Conservation (phyloP, 92 coral and sea anemone genomes). For the Siderastrea radians region DNA sequence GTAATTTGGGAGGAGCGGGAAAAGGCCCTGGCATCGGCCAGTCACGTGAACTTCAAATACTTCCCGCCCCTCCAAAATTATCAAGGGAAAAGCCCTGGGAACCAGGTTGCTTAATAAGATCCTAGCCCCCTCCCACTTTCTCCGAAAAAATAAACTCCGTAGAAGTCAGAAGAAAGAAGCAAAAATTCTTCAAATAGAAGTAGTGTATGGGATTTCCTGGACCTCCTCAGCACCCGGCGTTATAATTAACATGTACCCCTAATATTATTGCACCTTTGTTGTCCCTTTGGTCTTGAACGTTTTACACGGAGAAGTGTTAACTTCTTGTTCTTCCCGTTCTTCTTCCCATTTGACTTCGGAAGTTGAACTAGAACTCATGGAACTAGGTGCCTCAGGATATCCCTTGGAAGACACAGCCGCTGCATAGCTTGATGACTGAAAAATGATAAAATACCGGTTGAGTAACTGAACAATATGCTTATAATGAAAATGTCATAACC, state of each 20-base stretch:
- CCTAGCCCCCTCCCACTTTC: slow-evolving; percentile 13
- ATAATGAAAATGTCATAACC: slow-evolving; percentile 15
- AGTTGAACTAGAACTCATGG: slow-evolving; percentile 5
- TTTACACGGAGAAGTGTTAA: slow-evolving; percentile 11
- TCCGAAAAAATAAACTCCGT: no score
- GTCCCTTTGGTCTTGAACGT: slow-evolving; percentile 16
- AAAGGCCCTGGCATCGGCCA: no score
- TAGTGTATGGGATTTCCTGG: not conserved
- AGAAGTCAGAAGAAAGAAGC: not conserved
- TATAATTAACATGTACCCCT: slow-evolving; percentile 11
- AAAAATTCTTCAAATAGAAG: not conserved
- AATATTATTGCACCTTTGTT: slow-evolving; percentile 27
- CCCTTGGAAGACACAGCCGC: slow-evolving; percentile 41
- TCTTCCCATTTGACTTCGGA: slow-evolving; percentile 17
- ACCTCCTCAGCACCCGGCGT: no score
- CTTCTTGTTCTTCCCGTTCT: slow-evolving; percentile 2
- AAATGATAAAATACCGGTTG: slow-evolving; percentile 3
- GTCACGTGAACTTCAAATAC: no score
- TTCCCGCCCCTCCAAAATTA: no score
- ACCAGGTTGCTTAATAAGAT: no score
- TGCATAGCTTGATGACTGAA: slow-evolving; percentile 42
- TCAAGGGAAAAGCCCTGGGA: no score
- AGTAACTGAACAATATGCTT: slow-evolving; percentile 19
- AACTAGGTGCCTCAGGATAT: slow-evolving; percentile 31
- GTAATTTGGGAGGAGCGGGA: no score